Percentiles rank a stretch among this genome's conserved stretches.
Conservation (phyloP, 2,113 vertebrate species). For the Oreochromis spilurus region DNA sequence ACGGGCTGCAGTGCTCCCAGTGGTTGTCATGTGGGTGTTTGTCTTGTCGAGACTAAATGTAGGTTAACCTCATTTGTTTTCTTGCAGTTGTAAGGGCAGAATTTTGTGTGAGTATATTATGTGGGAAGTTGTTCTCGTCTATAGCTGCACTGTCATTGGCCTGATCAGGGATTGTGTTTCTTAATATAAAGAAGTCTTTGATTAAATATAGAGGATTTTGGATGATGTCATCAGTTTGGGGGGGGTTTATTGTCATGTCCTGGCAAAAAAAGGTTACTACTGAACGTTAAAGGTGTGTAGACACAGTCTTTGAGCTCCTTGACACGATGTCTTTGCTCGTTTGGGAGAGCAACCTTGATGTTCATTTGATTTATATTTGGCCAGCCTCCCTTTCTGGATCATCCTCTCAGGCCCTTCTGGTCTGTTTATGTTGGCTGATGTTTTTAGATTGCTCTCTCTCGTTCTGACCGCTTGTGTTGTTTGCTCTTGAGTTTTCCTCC, state of each 20-base stretch:
- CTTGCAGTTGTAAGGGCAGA: background rate
- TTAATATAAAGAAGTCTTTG: background rate
- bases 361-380: background rate
- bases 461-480: background rate
- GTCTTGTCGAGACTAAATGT: slow-evolving; percentile 12
- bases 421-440: background rate
- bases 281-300: fast-evolving
- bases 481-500: background rate
- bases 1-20: background rate
- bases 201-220: background rate
- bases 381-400: background rate
- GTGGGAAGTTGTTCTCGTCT: background rate
- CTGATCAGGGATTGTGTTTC: background rate
- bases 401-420: background rate
- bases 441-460: background rate
- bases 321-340: background rate
- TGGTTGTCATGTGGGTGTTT: slow-evolving; percentile 24
- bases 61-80: slow-evolving; percentile 19
- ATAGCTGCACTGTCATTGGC: background rate
- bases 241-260: background rate
- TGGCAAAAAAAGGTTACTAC: background rate
- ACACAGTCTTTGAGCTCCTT: background rate
- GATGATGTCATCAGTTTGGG: background rate
- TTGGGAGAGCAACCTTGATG: background rate
- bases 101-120: background rate